These are phyloP conservation scores for Noctua janthina DNA, from an alignment of 2,888 invertebrate genomes.

Conservation along the genomic window DNA sequence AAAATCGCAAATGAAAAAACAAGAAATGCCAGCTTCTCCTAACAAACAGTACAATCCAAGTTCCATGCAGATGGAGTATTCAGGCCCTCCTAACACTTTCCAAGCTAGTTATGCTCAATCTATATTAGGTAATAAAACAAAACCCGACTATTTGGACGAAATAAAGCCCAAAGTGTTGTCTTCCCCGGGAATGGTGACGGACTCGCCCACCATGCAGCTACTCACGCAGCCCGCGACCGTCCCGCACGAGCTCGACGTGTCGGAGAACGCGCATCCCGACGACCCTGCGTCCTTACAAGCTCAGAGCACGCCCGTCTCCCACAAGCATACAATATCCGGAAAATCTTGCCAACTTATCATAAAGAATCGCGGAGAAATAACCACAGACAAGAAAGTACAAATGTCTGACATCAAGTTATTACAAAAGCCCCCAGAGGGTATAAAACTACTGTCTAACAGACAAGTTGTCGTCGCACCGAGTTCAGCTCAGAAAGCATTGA, in stretches of 20 bases:
- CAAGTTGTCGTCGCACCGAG: slow-evolving; percentile 84
- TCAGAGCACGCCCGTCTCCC: slow-evolving; percentile 76
- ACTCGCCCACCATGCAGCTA: slow-evolving; percentile 85
- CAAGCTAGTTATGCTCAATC: slow-evolving; percentile 88
- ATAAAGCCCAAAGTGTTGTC: slow-evolving; percentile 80
- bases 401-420: slow-evolving; percentile 85
- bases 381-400: slow-evolving; percentile 82
- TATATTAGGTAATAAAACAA: slow-evolving; percentile 81
- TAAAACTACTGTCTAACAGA: slow-evolving; percentile 85
- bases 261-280: slow-evolving; percentile 79
- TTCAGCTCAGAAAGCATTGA: slow-evolving; percentile 81
- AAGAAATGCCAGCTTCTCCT: slow-evolving; percentile 78
- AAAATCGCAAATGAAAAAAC: slow-evolving; percentile 80
- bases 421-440: slow-evolving; percentile 83
- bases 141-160: slow-evolving; percentile 82
- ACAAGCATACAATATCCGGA: slow-evolving; percentile 74
- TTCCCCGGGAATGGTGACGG: slow-evolving; percentile 80
- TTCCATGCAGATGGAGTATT: slow-evolving; percentile 80
- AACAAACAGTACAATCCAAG: slow-evolving; percentile 78
- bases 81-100: slow-evolving; percentile 85
- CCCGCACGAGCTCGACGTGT: slow-evolving; percentile 81
- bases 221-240: slow-evolving; percentile 82
- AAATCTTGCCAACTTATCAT: slow-evolving; percentile 86
- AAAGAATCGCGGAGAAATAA: slow-evolving; percentile 81
- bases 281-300: slow-evolving; percentile 79